Conservation (phyloP, 2,888 invertebrate genomes). For the Argynnis bischoffii region DNA sequence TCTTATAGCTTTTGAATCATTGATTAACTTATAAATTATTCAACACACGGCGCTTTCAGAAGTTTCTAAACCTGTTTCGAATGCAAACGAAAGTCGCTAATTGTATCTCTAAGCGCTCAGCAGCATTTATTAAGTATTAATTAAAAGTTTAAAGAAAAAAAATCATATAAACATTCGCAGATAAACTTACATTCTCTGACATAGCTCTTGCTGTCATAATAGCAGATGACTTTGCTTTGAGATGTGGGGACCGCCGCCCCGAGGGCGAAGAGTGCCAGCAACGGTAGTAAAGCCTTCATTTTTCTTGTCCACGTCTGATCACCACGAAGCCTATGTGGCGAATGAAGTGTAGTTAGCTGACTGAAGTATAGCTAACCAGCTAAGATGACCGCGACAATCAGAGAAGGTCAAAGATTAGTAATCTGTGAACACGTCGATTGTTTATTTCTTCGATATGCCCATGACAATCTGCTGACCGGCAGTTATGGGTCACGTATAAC, state of each 20-base stretch:
- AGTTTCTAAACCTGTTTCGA: constrained; percentile 19
- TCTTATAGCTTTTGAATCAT: constrained; percentile 23
- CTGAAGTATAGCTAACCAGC: constrained; percentile 4
- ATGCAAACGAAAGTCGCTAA: constrained; percentile 24
- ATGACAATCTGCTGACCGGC: constrained; percentile 38
- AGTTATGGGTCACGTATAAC: constrained; percentile 28
- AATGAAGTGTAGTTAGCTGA: constrained; percentile 54
- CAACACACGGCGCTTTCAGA: constrained; percentile 19
- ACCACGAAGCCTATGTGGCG: constrained; percentile 62
- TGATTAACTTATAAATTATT: constrained; percentile 25
- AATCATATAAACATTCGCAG: constrained; percentile 46
- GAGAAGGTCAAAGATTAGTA: constrained; percentile 48
- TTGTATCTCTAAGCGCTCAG: constrained; percentile 28
- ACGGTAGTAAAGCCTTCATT: constrained; percentile 60
- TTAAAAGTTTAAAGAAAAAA: background rate
- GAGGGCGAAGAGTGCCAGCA: constrained; percentile 55
- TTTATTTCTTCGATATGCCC: constrained; percentile 35
- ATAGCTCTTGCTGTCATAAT: constrained; percentile 87
- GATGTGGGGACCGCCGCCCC: constrained; percentile 65
- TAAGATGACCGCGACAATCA: constrained; percentile 36
- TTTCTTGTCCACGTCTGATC: constrained; percentile 54
- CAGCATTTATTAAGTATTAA: constrained; percentile 12
- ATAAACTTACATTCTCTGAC: constrained; percentile 85
- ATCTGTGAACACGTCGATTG: constrained; percentile 35
- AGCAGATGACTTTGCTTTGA: constrained; percentile 86